Evolutionary conservation across 2,888 invertebrate species (phyloP).

Genomic region (Hypolimnas misippus): DNA sequence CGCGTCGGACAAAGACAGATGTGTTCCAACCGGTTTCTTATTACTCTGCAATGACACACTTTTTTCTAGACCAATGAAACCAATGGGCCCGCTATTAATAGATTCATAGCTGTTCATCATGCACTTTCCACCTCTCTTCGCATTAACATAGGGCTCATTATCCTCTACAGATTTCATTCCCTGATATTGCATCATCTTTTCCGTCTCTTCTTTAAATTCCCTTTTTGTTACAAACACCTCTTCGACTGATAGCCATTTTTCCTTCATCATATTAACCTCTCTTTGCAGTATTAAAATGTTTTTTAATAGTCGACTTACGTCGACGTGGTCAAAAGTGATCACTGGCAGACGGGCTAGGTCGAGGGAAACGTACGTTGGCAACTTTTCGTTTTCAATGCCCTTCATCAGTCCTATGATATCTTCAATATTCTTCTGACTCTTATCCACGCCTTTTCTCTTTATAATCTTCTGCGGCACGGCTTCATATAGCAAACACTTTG

Average conservation of each 20-base stretch:
- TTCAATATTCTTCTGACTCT: conserved; percentile 1
- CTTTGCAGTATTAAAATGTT: conserved; percentile 9
- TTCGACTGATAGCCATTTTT: neutral
- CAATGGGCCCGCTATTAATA: neutral
- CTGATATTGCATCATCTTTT: neutral
- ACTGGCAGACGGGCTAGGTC: conserved; percentile 16
- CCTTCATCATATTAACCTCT: neutral
- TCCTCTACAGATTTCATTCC: neutral
- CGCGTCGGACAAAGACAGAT: neutral
- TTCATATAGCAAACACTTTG: conserved; percentile 7
- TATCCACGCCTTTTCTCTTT: conserved; percentile 1
- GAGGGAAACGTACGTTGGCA: conserved; percentile 9
- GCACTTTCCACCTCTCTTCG: neutral
- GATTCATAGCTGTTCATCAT: neutral
- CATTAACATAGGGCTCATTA: neutral
- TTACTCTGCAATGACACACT: neutral
- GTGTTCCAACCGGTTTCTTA: neutral
- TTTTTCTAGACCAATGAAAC: neutral
- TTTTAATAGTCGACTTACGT: conserved; percentile 20
- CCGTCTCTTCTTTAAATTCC: neutral
- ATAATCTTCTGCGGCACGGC: conserved; percentile 5
- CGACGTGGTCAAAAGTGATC: conserved; percentile 18
- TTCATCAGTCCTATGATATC: conserved; percentile 17
- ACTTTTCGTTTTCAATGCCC: neutral
- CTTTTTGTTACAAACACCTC: neutral